Conservation (phyloP, 1,140 invertebrate genomes). For the Ceratosolen fusciceps region DNA sequence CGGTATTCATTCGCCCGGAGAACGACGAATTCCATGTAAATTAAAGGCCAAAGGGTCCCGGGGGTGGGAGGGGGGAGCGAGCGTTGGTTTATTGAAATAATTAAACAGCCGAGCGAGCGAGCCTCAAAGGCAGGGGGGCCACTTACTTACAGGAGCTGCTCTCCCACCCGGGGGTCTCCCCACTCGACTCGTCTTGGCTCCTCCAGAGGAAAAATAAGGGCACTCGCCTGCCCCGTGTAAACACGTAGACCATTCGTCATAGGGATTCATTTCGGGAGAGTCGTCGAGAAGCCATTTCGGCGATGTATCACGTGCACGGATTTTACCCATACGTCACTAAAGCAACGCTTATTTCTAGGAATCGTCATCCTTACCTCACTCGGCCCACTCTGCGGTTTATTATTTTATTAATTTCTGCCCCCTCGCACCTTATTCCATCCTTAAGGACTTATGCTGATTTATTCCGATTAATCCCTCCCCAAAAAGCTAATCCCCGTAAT, state of each 20-base stretch:
- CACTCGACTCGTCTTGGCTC: too few species aligned
- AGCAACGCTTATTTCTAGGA: neutral
- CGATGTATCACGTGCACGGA: neutral
- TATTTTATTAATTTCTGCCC: too few species aligned
- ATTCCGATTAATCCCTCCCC: too few species aligned
- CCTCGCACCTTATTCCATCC: too few species aligned
- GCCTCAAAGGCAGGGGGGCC: slow-evolving; percentile 37
- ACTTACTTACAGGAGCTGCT: neutral
- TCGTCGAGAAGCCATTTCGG: neutral
- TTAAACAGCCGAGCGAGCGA: slow-evolving; percentile 40
- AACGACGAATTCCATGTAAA: slow-evolving; percentile 40
- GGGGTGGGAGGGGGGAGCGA: neutral
- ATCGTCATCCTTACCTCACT: neutral
- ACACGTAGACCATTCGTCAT: neutral
- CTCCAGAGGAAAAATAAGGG: slow-evolving; percentile 32
- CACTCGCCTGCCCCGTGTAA: too few species aligned
- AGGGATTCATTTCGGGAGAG: neutral
- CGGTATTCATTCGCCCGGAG: neutral
- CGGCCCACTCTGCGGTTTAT: too few species aligned
- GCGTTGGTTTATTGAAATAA: neutral
- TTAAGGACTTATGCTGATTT: too few species aligned
- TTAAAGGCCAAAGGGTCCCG: too few species aligned
- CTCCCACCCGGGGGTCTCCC: too few species aligned
- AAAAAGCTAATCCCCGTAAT: too few species aligned
- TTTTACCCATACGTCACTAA: neutral